phyloP scores from a whole-genome alignment of 1,140 invertebrate genomes.

The Drosophila chauvacae region DNA sequence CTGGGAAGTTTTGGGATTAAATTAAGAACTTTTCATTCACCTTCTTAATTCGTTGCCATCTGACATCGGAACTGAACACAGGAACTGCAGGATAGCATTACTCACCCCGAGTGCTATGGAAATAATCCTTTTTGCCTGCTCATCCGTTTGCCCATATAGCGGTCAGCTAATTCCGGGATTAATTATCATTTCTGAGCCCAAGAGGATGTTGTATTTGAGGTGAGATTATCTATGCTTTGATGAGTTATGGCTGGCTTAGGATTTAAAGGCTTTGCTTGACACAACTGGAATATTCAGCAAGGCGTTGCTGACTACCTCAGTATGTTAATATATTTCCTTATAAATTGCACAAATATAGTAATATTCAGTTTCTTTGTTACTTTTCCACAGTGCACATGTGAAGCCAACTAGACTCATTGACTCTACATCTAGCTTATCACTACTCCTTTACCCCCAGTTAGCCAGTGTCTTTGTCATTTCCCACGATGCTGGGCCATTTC shows the following conservation, averaged over 20 bases:
- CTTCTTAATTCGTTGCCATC: background rate
- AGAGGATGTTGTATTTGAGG: constrained; percentile 2
- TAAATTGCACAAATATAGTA: background rate
- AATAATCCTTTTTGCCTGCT: background rate
- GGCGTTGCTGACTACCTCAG: background rate
- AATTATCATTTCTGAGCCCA: background rate
- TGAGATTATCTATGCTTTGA: constrained; percentile 1
- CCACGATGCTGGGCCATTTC: constrained; percentile 27
- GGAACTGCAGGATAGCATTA: background rate
- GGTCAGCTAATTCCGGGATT: constrained; percentile 25
- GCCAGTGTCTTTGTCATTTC: constrained; percentile 19
- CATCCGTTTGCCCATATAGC: background rate
- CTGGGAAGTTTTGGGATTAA: background rate
- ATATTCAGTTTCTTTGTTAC: background rate
- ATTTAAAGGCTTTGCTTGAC: background rate
- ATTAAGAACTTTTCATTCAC: background rate
- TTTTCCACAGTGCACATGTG: constrained; percentile 7
- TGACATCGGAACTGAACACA: background rate
- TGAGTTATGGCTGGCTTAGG: constrained; percentile 3
- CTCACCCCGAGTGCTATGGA: background rate
- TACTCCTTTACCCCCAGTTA: constrained; percentile 26
- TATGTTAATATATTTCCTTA: background rate
- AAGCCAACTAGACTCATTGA: constrained; percentile 29
- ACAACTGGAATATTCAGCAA: background rate
- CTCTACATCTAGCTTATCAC: constrained; percentile 39